Evolutionary conservation across 2,797 vertebrate genomes (phyloP), one percentile per base, ranked within the genome.

Genomic region (Columba guinea): DNA sequence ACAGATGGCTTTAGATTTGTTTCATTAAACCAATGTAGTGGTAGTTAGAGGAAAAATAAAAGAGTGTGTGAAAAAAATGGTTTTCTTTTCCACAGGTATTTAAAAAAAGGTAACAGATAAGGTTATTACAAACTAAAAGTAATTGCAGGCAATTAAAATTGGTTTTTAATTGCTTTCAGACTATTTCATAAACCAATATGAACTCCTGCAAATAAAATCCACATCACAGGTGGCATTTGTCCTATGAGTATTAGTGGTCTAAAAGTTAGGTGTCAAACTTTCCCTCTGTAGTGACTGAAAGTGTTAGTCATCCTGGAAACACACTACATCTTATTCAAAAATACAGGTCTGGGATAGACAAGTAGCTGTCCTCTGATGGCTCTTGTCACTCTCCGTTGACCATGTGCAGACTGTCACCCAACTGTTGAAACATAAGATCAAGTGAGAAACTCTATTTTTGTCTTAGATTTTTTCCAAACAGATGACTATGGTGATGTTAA

Each of bases 141-240:
- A 59, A 59, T 18, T 41, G 23, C 9, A 73, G 56, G 13, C 7
- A 68, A 64, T 37, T 44, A 63, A 68, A 52, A 37, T 6, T 56
- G 11, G 1, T 8, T 71, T 77, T 41, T 30, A 51, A 24, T 48
- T 88, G 4, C 5, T 48, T 68, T 80, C 39, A 64, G 27, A 28
- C 16, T 59, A 11, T 27, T 70, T 75, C 3, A 18, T 52, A 35
- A 78, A 10, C 7, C 4, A n/a, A 1, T 13, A 7, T 19, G 15
- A 51, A 63, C 5, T 74, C 19, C 21, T 30, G 18, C 46, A 85
- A 82, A 79, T 15, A 59, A 67, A 18, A 5, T 37, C 18, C 44
- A 11, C 4, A 0, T 70, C 65, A 11, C 5, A 4, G 28, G 4
- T 59, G 13, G 6, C 1, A 1, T 32, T 53, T 69, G 23, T 73